Evolutionary conservation across 2,888 invertebrate genomes (phyloP), one percentile per base, ranked within the genome.

Genomic region (Papilio gigon): DNA sequence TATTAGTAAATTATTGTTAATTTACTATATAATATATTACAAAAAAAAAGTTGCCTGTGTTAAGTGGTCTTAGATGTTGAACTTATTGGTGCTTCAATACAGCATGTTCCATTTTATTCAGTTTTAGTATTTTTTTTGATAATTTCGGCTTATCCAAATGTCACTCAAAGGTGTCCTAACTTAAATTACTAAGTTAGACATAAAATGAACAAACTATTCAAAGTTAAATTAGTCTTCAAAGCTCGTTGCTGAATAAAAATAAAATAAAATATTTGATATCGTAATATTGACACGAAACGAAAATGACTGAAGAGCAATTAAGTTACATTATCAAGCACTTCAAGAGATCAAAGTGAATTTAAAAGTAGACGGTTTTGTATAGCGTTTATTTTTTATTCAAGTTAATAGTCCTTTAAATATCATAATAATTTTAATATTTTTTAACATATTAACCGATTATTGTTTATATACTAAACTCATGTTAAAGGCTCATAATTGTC

Each of bases 301-400:
- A n/a, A 27, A 27, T 53, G 25, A 27, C 50, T 53, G 14, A 27
- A 27, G 27, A 59, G 59, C 59, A 59, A 59, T 59, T 59, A 59
- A 20, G 20, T 37, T 37, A n/a, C 59, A 59, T 59, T 59, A 37
- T 37, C 37, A 59, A 59, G 59, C 59, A 59, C 37, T 37, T 37
- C 22, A 59, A 8, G 37, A 25, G 20, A 59, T 59, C 59, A 37
- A 37, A 59, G 59, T 22, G 37, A 59, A 37, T 25, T 59, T n/a
- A 12, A 14, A 59, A 59, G 35, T 35, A 6, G 20, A 59, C 33
- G 33, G 37, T 59, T 37, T 27, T 27, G n/a, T 53, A 27, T 6
- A 27, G 50, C 50, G 27, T 53, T 50, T 27, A 27, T n/a, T 53
- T 53, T 53, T n/a, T 14, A 25, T 17, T 25, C 5, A 9, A 14